A percentile compares a stretch with the other conserved stretches of the same genome.
Evolutionary conservation across 2,797 vertebrate genomes (phyloP).

Genomic region (Spheniscus humboldti): DNA sequence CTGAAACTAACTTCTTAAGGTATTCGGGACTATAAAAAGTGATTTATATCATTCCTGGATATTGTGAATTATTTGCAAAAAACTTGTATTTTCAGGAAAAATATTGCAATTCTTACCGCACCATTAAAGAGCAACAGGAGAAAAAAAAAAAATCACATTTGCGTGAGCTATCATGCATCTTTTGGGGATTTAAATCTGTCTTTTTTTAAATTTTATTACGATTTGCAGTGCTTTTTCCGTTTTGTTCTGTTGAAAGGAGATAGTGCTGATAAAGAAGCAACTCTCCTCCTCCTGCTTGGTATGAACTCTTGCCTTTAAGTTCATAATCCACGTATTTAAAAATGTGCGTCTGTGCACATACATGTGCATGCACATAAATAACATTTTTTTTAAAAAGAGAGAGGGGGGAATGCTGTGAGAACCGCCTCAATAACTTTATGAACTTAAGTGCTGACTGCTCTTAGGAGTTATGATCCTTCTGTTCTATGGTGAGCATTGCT

Average conservation of each 20-base stretch:
- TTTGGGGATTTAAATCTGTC: neutral
- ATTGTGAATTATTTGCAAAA: neutral
- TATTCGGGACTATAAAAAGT: neutral
- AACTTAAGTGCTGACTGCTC: neutral
- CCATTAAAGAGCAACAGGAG: neutral
- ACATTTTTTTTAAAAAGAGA: neutral
- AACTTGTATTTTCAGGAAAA: neutral
- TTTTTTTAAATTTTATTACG: neutral
- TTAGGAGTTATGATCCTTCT: conserved; percentile 15
- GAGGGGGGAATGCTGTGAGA: neutral
- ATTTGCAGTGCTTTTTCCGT: neutral
- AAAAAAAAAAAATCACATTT: neutral
- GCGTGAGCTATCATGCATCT: neutral
- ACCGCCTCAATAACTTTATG: neutral
- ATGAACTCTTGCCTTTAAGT: neutral
- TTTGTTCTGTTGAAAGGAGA: neutral
- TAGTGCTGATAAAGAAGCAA: neutral
- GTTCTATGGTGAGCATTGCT: conserved; percentile 23
- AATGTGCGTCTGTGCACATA: neutral
- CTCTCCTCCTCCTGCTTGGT: neutral
- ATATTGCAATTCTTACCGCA: neutral
- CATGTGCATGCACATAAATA: neutral
- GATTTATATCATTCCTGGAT: neutral
- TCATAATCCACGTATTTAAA: neutral
- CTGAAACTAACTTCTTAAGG: neutral